A percentile compares a stretch with the other conserved stretches of the same genome.
These are phyloP conservation scores for Benitochromis conjunctus DNA, from an alignment of 2,113 vertebrate species.

Conservation along the genomic window DNA sequence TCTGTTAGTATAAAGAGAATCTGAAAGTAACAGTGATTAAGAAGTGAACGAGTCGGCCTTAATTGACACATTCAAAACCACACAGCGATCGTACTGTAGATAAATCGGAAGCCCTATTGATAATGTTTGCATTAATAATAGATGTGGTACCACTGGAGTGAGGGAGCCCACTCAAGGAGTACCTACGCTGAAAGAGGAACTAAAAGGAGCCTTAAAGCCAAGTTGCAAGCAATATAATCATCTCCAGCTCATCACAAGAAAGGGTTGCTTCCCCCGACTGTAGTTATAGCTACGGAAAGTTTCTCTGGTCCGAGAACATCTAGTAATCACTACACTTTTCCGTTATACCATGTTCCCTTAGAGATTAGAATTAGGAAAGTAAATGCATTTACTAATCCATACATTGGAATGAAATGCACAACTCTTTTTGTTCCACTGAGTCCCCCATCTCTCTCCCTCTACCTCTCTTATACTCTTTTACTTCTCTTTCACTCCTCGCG, in stretches of 20 bases:
- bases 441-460: background rate
- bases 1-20: slow-evolving; percentile 3
- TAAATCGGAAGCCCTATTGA: slow-evolving; percentile 36
- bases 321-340: slow-evolving; percentile 50
- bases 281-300: background rate
- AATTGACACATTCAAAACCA: slow-evolving; percentile 37
- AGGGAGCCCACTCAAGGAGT: background rate
- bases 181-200: background rate
- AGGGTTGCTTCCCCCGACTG: background rate
- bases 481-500: background rate
- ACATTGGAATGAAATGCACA: slow-evolving; percentile 46
- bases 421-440: slow-evolving; percentile 17
- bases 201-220: background rate
- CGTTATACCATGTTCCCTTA: slow-evolving; percentile 13
- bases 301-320: background rate
- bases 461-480: background rate
- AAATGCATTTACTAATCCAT: slow-evolving; percentile 50
- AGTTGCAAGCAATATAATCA: background rate
- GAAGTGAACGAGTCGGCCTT: background rate
- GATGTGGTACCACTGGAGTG: slow-evolving; percentile 5
- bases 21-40: slow-evolving; percentile 5
- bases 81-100: slow-evolving; percentile 16
- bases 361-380: slow-evolving; percentile 43
- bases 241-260: background rate
- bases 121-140: slow-evolving; percentile 65